Base-by-base conservation (phyloP, 2,113 vertebrate genomes). In the Oostethus manadensis region DNA sequence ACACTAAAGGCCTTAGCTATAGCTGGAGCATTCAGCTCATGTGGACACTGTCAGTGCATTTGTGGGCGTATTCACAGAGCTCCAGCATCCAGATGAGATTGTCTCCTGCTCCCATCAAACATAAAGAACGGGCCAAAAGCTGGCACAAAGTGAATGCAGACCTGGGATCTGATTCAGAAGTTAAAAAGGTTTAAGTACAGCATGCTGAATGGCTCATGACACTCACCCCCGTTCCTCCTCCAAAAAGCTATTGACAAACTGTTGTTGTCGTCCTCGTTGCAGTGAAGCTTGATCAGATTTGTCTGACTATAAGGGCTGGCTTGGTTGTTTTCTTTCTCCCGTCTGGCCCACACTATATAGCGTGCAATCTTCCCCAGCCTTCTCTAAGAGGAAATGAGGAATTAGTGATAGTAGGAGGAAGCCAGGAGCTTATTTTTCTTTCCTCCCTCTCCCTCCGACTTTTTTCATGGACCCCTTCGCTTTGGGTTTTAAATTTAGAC, bases 331-430 rank as follows among this genome's bases (percentile, higher is more conserved):
- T 69, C 60, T 48, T 63, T 74, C 47, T 59, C 64, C 77, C 64
- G 64, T 53, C 61, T 87, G 87, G 82, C 86, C 88, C 86, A 90
- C 87, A 83, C 83, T 74, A 77, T 74, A 76, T 82, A 64, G 79
- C 68, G 68, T 80, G 84, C 16, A 58, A 82, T 86, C 44, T 83
- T 81, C 57, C 73, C 67, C 68, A 80, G 73, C 73, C 74, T 73
- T 83, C 43, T 85, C 81, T 61, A 66, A 78, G 83, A 89, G 86
- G 85, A 88, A 89, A 88, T 85, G 73, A 90, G 88, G 85, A 90
- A 88, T 90, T 89, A 89, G 83, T 67, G 69, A 80, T 80, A 77
- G 87, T 87, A 84, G 85, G 86, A 78, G 81, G 87, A 86, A 88
- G 83, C 82, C 84, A 81, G 79, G 68, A 85, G 85, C 81, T 88